Evolutionary conservation across 2,113 vertebrate genomes (phyloP).

Genomic region (Microcebus murinus): DNA sequence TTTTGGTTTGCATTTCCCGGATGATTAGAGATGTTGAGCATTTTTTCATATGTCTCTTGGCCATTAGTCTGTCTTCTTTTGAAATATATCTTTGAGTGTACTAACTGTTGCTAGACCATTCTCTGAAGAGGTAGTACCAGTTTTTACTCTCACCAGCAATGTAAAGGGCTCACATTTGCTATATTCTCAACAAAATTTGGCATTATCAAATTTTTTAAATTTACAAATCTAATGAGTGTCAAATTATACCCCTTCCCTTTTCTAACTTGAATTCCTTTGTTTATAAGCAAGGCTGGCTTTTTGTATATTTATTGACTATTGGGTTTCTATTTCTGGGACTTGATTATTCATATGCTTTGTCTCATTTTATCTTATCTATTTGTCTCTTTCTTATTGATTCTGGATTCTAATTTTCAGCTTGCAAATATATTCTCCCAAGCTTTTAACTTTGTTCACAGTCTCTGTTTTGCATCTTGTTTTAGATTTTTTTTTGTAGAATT

Average conservation of each 20-base stretch:
- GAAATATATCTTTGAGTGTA: not conserved
- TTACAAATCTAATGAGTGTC: not conserved
- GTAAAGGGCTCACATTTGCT: not conserved
- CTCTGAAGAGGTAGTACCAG: not conserved
- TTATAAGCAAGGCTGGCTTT: not conserved
- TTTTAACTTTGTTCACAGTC: constrained; percentile 1
- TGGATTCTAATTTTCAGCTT: not conserved
- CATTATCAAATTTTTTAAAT: not conserved
- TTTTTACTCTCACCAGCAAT: not conserved
- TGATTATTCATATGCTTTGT: not conserved
- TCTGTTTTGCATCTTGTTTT: not conserved
- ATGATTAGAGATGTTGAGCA: too few relatives aligned
- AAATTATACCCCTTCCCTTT: not conserved
- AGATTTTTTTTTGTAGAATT: not conserved
- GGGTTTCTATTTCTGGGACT: not conserved
- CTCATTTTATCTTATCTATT: not conserved
- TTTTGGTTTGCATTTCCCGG: too few relatives aligned
- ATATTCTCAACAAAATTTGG: not conserved
- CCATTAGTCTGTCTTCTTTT: too few relatives aligned
- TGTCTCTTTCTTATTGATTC: constrained; percentile 39
- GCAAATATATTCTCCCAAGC: not conserved
- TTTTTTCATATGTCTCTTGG: too few relatives aligned
- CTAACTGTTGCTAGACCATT: not conserved
- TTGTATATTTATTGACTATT: not conserved
- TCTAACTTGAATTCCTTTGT: not conserved